Evolutionary conservation across 2,888 invertebrate genomes (phyloP), one percentile per base, ranked within the genome.

Genomic region (Eucera pruinosa): DNA sequence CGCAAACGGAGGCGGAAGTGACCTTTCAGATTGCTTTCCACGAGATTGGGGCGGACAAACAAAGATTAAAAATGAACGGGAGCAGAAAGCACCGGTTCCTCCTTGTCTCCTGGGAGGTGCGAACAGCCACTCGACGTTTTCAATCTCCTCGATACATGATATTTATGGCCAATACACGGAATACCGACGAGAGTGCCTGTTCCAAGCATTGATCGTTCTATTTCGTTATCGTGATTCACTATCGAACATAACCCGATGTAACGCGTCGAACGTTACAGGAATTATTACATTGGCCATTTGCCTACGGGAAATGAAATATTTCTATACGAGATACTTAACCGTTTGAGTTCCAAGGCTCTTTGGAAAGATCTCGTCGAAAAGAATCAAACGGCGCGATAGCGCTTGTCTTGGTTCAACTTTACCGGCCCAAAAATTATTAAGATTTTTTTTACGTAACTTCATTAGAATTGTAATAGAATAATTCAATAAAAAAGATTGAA

Each of bases 91-190:
- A 36, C 23, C 41, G 45, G 48, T 30, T 61, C 30, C 60, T 81
- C 30, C 18, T 39, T 25, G 58, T 60, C 77, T 47, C 64, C 11
- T 41, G 73, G 73, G 78, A 64, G 55, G 36, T 25, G 39, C 27
- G 67, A 82, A 66, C 48, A 67, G 65, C 25, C 62, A 58, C 36
- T 66, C 50, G 67, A 65, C 48, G 33, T 70, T 72, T 74, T 68
- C 78, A 74, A 71, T 66, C 58, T 61, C 30, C 67, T 41, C 71
- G 65, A 62, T 75, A 68, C 65, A 65, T 47, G 65, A 82, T 78
- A 81, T 78, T 82, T 82, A 82, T 78, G 45, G 61, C 33, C 47
- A 64, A 70, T 43, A 58, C 61, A 47, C 70, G 65, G 65, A 58
- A 81, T 73, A 78, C 70, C 52, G 54, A 36, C 48, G 48, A 62